phyloP scores from a whole-genome alignment of 2,113 vertebrate species.

The Carettochelys insculpta region DNA sequence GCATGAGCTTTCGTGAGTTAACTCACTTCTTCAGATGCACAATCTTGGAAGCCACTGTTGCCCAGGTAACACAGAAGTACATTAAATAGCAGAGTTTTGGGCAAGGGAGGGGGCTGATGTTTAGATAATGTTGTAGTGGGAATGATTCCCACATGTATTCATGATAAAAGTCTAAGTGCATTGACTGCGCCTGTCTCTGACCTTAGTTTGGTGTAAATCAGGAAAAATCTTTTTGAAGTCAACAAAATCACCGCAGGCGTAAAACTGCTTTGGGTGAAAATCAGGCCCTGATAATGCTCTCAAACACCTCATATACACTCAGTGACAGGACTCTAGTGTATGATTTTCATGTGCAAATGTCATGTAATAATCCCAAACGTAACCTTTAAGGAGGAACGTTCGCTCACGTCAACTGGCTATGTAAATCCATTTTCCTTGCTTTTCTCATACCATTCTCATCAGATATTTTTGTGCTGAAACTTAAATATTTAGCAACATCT shows the following conservation, averaged over 20 bases:
- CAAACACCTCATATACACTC: neutral
- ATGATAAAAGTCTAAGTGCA: neutral
- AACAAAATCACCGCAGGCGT: neutral
- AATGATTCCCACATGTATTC: neutral
- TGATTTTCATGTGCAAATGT: neutral
- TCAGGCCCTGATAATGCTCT: neutral
- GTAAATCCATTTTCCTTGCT: neutral
- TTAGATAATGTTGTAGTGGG: neutral
- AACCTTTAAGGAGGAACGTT: neutral
- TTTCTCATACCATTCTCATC: neutral
- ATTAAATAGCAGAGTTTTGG: neutral
- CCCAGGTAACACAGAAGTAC: neutral
- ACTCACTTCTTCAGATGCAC: too few species aligned
- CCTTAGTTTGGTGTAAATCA: neutral
- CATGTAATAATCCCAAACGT: neutral
- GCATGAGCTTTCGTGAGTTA: too few species aligned
- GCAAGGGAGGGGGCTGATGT: neutral
- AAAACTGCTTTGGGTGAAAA: neutral
- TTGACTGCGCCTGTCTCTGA: neutral
- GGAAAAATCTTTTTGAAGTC: neutral
- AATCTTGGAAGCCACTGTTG: neutral
- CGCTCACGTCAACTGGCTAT: neutral
- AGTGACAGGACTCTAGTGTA: neutral
- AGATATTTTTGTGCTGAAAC: neutral
- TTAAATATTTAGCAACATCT: neutral